Evolutionary conservation across 1,140 invertebrate genomes (phyloP).

Genomic region (Antheraea mylitta): DNA sequence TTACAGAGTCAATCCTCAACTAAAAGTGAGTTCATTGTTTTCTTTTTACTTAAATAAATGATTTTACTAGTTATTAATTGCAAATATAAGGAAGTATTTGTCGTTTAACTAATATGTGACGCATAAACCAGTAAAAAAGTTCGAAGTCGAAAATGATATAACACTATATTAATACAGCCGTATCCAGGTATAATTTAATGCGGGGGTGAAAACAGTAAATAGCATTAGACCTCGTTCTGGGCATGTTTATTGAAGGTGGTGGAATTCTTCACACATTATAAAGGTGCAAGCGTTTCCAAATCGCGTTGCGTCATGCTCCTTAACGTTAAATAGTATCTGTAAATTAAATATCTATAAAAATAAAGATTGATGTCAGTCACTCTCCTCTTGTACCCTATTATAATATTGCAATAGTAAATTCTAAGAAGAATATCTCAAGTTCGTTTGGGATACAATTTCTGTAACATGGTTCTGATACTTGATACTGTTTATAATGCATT

Average conservation of each 20-base stretch:
- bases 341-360: no score
- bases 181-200: background rate
- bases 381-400: no score
- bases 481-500: slow-evolving; percentile 16
- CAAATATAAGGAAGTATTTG: no score
- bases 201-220: slow-evolving; percentile 25
- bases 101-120: no score
- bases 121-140: background rate
- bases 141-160: background rate
- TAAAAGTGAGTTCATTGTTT: background rate
- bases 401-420: no score
- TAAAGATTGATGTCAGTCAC: no score
- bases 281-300: background rate
- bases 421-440: no score
- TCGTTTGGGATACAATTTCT: background rate
- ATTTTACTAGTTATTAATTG: no score
- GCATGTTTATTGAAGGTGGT: slow-evolving; percentile 35
- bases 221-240: slow-evolving; percentile 41
- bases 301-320: no score
- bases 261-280: slow-evolving; percentile 19
- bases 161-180: background rate
- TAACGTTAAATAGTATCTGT: no score
- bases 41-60: no score
- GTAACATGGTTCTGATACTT: slow-evolving; percentile 4
- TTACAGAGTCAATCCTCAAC: background rate